Evolutionary conservation across 2,113 vertebrate genomes (phyloP), one percentile per base, ranked within the genome.

Genomic region (Centropristis striata): DNA sequence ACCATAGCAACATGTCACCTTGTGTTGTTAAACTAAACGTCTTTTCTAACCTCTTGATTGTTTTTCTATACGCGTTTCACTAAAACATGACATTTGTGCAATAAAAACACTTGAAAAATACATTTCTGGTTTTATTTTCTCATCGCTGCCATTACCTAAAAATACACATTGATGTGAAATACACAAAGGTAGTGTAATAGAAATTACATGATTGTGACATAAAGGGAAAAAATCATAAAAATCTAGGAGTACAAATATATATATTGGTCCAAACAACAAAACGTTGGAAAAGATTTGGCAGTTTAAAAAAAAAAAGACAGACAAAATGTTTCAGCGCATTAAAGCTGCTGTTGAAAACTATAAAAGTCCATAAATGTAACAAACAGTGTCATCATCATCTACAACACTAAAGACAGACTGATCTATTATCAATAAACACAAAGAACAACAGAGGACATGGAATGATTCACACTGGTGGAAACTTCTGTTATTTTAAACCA

Each of bases 91-190:
- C 79, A 84, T 90, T 90, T 92, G 87, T 92, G 91, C 89, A 93
- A 93, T 93, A 92, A 92, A 91, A 92, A 89, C 91, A 93, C 91
- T 75, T 87, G 4, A 88, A 91, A 92, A 87, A 42, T 54, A 64
- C 21, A 10, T 11, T 50, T 18, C 10, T 11, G 82, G 27, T 66
- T 71, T 64, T 2, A 44, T 60, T 81, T 74, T 67, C 7, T 69
- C 42, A 6, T 53, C 23, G 25, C 8, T 58, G 20, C 71, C 32
- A 50, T 67, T 27, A 60, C 21, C 23, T 78, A 54, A 65, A 78
- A 71, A 67, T 65, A 77, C 75, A 78, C 11, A 49, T 44, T 6
- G 21, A 66, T 47, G 39, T 63, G 39, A 71, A 81, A 58, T 64
- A 69, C 73, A 83, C 13, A 61, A 13, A 58, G 76, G 54, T 72